Base-by-base conservation (phyloP, 2,888 invertebrate genomes). In the Eilema caniola region DNA sequence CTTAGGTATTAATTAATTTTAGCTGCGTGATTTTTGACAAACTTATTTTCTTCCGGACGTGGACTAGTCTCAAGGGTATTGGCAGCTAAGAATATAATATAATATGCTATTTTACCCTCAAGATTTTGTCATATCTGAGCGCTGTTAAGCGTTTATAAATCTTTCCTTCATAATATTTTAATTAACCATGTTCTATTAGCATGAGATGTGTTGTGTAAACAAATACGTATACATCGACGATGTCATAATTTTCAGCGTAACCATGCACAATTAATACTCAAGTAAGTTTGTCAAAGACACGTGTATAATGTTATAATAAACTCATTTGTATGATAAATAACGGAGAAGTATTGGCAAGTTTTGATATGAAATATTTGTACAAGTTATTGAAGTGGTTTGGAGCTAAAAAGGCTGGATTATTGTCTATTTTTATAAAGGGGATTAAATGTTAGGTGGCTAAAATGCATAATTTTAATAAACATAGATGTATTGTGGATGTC, bases 371-470 rank as follows among this genome's bases (percentile, higher is more conserved):
- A 86, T 86, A 87, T 89, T 88, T 91, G 90, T 92, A 89, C 85
- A 85, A 86, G 84, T 74, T 81, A 79, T 81, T 69, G 75, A 80
- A 78, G 80, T 84, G 84, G 83, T 75, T 77, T 73, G 84, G 83
- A 77, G 79, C 77, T 78, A 76, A 74, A 70, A 85, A 85, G 86
- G 86, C 83, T 86, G 85, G 86, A 84, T 84, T 87, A 86, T 84
- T 89, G 88, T 90, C 89, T 93, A 93, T 93, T 93, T 93, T 93
- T 93, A 84, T 93, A 93, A 90, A 78, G 89, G 87, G 89, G 88
- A 83, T 82, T 83, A 85, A 86, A 90, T 91, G 92, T 93, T 93
- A 91, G 88, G 92, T 93, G 93, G 93, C 92, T 93, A 91, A 90
- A 90, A 87, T 89, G 90, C 92, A 92, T 90, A 89, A 88, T 88